Base-by-base conservation (phyloP, 2,797 vertebrate species). In the Myotis findleyi region DNA sequence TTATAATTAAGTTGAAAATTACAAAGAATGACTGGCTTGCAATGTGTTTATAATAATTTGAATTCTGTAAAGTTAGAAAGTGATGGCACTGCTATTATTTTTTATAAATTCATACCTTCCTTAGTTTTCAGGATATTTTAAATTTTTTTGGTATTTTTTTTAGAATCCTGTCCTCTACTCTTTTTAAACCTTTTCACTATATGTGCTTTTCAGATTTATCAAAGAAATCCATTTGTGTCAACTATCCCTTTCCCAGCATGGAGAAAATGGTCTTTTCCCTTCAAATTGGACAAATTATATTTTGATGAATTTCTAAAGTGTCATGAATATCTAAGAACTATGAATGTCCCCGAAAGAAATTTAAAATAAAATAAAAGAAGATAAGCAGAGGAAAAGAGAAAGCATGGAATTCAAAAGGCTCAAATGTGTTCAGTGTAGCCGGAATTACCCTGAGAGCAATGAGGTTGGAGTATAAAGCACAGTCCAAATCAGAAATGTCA, bases 1-100 rank as follows among this genome's bases (percentile, higher is more conserved):
- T 92, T 93, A 88, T 88, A 81, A 85, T 82, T 81, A 90, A 77
- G 41, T 64, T 92, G 57, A 88, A 87, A 93, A 95, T 87, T 80
- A 33, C 5, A 81, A n/a, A 91, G 7, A 73, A 87, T 4, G 6
- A 49, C 13, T 30, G 27, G 27, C 59, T 95, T 77, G 12, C 10
- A 87, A 41, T 79, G 1, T 73, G 62, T 81, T 87, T 14, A 80
- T 75, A 73, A 41, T 55, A 62, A 80, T 72, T 33, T 72, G 25
- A 88, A 64, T 3, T 57, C 9, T 82, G 7, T 33, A 75, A 62
- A 82, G 68, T 53, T 76, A 0, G 4, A 81, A 91, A 81, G 7
- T 12, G 9, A 90, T 59, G 47, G 8, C 6, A 72, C 0, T 27
- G 11, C 33, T 91, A 11, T 82, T 69, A 6, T 38, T 33, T 47